These are phyloP conservation scores for Augochlora pura DNA, from an alignment of 1,140 invertebrate species.

Conservation along the genomic window DNA sequence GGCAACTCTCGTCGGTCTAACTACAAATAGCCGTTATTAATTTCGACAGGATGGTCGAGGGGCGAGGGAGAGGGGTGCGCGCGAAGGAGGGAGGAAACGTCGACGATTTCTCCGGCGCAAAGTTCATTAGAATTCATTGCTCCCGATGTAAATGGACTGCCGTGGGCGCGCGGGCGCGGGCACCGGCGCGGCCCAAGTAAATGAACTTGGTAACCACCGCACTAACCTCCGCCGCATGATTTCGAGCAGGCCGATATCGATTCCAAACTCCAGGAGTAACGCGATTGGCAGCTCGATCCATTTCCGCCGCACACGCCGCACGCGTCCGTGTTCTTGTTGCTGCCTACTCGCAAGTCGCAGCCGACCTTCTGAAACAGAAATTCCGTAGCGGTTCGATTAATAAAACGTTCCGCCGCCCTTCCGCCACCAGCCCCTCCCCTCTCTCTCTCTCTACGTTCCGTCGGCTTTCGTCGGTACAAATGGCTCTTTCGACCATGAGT, in stretches of 20 bases:
- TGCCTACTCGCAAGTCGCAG: conserved; percentile 93
- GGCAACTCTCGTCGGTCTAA: not conserved
- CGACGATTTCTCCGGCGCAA: conserved; percentile 26
- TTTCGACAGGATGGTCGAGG: not conserved
- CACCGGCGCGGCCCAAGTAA: conserved; percentile 14
- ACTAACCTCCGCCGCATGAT: conserved; percentile 94
- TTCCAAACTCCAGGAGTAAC: conserved; percentile 92
- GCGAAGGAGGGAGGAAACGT: not conserved
- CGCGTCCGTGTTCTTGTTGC: conserved; percentile 89
- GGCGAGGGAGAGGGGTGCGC: not conserved
- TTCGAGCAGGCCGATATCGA: conserved; percentile 91
- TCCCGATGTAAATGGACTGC: conserved; percentile 40
- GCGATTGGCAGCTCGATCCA: conserved; percentile 88
- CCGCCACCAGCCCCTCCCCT: not conserved
- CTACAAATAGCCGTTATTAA: conserved; percentile 37
- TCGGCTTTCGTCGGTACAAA: not conserved
- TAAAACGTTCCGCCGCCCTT: conserved; percentile 36
- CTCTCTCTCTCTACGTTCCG: not conserved
- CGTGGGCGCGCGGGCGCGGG: not conserved
- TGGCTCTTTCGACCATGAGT: conserved; percentile 1
- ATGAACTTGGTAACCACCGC: conserved; percentile 57
- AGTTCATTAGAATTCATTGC: conserved; percentile 50
- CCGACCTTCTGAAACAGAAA: conserved; percentile 89
- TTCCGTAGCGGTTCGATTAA: conserved; percentile 50
- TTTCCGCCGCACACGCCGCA: conserved; percentile 96